These are phyloP conservation scores for Simalia tracyae DNA, from an alignment of 2,797 vertebrate species.

Conservation along the genomic window DNA sequence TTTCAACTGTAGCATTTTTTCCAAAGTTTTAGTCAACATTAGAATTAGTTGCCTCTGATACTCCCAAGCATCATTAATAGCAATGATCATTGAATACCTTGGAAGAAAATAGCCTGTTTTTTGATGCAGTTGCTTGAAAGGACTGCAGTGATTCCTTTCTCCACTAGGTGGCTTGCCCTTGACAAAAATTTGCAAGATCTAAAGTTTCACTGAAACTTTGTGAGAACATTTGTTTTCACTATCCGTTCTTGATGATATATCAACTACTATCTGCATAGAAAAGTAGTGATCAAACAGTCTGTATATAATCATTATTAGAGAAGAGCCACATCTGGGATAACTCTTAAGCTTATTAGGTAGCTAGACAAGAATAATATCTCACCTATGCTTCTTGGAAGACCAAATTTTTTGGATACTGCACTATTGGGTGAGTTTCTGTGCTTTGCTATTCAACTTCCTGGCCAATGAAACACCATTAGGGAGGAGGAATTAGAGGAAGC, in stretches of 20 bases:
- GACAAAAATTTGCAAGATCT: background rate
- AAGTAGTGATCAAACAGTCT: background rate
- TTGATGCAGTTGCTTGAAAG: background rate
- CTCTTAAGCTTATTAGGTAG: background rate
- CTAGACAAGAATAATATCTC: background rate
- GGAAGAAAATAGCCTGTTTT: background rate
- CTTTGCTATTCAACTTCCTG: background rate
- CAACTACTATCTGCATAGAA: background rate
- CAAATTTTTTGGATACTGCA: background rate
- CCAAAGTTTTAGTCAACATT: slow-evolving; percentile 35
- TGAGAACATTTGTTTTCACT: background rate
- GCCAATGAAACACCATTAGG: background rate
- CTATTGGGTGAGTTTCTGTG: background rate
- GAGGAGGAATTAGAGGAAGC: background rate
- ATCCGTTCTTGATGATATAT: background rate
- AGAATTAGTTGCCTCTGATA: slow-evolving; percentile 9
- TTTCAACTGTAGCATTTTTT: background rate
- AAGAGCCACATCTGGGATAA: background rate
- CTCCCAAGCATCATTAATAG: slow-evolving; percentile 10
- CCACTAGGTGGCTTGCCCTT: background rate
- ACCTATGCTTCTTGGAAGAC: background rate
- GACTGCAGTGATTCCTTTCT: background rate
- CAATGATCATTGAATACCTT: slow-evolving; percentile 13
- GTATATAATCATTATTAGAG: background rate
- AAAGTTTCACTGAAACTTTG: background rate